Percentiles rank a stretch among this genome's conserved stretches.
Evolutionary conservation across 2,113 vertebrate genomes (phyloP).

Genomic region (Bos indicus): DNA sequence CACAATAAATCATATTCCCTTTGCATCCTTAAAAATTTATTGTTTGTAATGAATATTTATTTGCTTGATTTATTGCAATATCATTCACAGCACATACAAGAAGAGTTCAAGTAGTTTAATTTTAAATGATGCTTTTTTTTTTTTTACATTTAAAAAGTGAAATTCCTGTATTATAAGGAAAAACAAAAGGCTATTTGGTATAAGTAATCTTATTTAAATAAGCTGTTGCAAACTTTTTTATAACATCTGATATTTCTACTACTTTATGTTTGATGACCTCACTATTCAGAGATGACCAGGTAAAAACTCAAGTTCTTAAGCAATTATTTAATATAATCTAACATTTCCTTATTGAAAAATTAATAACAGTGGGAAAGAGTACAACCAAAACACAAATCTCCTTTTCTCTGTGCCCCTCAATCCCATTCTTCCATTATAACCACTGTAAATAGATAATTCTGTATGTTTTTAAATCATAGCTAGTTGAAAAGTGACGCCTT

Average conservation of each 20-base stretch:
- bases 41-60: background rate
- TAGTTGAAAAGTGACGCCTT: background rate
- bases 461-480: background rate
- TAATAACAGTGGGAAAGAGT: background rate
- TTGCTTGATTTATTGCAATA: background rate
- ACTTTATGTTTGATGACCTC: background rate
- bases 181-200: background rate
- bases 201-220: background rate
- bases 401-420: accelerated
- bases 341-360: background rate
- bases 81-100: background rate
- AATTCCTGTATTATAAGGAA: background rate
- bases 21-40: background rate
- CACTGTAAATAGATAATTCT: background rate
- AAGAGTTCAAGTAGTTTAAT: background rate
- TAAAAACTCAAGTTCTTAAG: background rate
- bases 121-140: background rate
- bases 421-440: background rate
- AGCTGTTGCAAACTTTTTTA: background rate
- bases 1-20: background rate
- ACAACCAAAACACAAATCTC: background rate
- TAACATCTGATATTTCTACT: background rate
- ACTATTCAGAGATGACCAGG: background rate
- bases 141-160: background rate
- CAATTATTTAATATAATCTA: background rate